phyloP scores from a whole-genome alignment of 1,140 invertebrate genomes.

The Sitodiplosis mosellana region DNA sequence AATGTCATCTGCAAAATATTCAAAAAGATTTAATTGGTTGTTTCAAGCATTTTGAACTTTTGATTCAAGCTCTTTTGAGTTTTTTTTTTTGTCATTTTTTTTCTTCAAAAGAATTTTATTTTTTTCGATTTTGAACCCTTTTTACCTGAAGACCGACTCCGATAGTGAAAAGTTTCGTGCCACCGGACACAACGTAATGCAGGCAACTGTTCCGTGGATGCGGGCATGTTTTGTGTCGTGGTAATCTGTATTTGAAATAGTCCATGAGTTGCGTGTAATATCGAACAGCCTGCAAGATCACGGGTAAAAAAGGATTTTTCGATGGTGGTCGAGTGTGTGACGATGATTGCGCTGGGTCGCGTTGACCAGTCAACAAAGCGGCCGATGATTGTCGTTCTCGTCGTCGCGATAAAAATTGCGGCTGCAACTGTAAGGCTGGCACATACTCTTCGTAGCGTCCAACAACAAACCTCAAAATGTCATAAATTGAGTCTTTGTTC shows the following conservation, averaged over 20 bases:
- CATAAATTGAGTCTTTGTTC: slow-evolving; percentile 41
- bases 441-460: slow-evolving; percentile 35
- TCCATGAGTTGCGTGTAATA: slow-evolving; percentile 28
- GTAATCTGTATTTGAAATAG: slow-evolving; percentile 26
- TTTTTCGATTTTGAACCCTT: too few relatives aligned
- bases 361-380: too few relatives aligned
- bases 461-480: slow-evolving; percentile 41
- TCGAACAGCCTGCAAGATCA: slow-evolving; percentile 15
- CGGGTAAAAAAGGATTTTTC: neutral
- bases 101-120: too few relatives aligned
- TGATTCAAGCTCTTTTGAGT: too few relatives aligned
- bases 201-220: slow-evolving; percentile 39
- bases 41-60: slow-evolving; percentile 20
- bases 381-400: too few relatives aligned
- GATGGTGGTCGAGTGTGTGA: neutral
- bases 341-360: slow-evolving; percentile 8
- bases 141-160: slow-evolving; percentile 40
- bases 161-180: slow-evolving; percentile 33
- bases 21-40: neutral
- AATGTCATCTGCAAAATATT: neutral
- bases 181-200: slow-evolving; percentile 33
- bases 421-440: neutral
- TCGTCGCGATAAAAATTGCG: too few relatives aligned
- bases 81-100: too few relatives aligned
- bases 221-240: slow-evolving; percentile 33